These are phyloP conservation scores for Hyles euphorbiae DNA, from an alignment of 1,140 invertebrate species.

Conservation along the genomic window DNA sequence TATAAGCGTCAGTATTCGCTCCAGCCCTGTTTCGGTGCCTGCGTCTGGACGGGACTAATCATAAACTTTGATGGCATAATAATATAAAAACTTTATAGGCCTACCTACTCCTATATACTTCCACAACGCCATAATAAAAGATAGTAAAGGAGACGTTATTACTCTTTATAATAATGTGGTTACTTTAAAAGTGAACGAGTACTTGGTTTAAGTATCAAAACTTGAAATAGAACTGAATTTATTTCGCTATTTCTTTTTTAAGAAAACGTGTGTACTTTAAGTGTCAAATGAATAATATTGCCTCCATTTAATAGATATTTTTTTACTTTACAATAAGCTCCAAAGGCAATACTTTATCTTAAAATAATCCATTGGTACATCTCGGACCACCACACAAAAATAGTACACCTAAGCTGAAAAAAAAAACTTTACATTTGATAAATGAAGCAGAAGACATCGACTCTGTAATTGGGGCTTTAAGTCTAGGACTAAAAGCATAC, in stretches of 20 bases:
- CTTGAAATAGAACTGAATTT: neutral
- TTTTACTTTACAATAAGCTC: too few species aligned
- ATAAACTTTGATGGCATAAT: slow-evolving; percentile 24
- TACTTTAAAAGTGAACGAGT: slow-evolving; percentile 6
- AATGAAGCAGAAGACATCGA: slow-evolving; percentile 22
- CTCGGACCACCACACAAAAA: neutral
- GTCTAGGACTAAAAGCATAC: slow-evolving; percentile 69
- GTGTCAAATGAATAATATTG: too few species aligned
- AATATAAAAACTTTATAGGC: slow-evolving; percentile 25
- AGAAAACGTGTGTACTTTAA: too few species aligned
- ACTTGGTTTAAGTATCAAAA: neutral
- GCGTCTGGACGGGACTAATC: slow-evolving; percentile 19
- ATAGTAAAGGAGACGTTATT: slow-evolving; percentile 14
- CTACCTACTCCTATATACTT: slow-evolving; percentile 15
- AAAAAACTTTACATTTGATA: slow-evolving; percentile 30
- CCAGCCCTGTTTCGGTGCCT: slow-evolving; percentile 9
- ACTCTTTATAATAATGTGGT: slow-evolving; percentile 8
- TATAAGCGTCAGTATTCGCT: slow-evolving; percentile 11
- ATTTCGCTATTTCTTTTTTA: too few species aligned
- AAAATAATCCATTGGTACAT: too few species aligned
- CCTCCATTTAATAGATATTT: too few species aligned
- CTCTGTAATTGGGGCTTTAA: slow-evolving; percentile 68
- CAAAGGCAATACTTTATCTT: too few species aligned
- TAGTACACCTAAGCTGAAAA: slow-evolving; percentile 7
- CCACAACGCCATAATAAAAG: slow-evolving; percentile 11